phyloP scores from a whole-genome alignment of 1,140 invertebrate species.

The Drosophila nigromelanica region DNA sequence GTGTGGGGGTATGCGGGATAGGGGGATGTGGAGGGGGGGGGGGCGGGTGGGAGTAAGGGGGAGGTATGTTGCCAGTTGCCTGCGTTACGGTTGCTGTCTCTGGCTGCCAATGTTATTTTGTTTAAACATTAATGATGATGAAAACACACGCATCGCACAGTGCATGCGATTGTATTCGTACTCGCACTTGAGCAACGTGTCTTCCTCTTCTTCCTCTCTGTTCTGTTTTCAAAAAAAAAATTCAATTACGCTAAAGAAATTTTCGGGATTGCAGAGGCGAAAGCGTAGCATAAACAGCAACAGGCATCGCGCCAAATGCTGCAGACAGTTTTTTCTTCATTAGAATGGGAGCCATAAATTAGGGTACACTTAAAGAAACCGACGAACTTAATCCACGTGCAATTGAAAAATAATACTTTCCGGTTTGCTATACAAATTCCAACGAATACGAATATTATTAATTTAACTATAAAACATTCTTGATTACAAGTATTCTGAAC shows the following conservation, averaged over 20 bases:
- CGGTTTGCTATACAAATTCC: no score
- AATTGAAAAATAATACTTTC: no score
- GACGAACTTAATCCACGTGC: no score
- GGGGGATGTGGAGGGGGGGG: background rate
- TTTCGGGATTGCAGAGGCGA: constrained; percentile 10
- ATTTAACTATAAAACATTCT: no score
- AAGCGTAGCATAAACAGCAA: constrained; percentile 24
- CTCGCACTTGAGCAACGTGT: constrained; percentile 43
- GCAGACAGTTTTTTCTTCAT: constrained; percentile 1
- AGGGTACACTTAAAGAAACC: background rate
- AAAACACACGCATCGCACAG: constrained; percentile 67
- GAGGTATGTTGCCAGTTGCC: constrained; percentile 17
- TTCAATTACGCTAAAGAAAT: constrained; percentile 34
- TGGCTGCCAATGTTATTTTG: constrained; percentile 73
- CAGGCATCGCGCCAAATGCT: constrained; percentile 16
- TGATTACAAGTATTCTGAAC: no score
- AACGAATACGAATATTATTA: no score
- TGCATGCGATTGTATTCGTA: constrained; percentile 36
- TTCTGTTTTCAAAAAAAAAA: constrained; percentile 14
- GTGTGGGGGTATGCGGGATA: no score
- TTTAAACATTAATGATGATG: constrained; percentile 80
- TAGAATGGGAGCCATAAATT: constrained; percentile 33
- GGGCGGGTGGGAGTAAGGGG: background rate
- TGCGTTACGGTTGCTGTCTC: constrained; percentile 22
- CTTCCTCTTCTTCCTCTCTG: background rate